These are phyloP conservation scores for Euwallacea similis DNA, from an alignment of 1,140 invertebrate genomes.

Conservation along the genomic window DNA sequence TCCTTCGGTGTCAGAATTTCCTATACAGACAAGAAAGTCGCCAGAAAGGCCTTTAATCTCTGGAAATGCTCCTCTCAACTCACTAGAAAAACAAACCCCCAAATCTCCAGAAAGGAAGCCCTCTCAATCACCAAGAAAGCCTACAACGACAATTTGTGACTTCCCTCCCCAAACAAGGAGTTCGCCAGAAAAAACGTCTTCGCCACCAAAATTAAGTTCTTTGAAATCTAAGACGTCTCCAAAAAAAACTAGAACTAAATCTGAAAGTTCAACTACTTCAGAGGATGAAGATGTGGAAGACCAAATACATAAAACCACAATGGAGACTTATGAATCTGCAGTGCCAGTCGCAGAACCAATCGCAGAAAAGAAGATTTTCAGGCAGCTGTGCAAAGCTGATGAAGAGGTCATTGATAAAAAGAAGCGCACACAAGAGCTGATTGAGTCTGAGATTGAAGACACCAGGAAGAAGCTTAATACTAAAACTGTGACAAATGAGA, in stretches of 20 bases:
- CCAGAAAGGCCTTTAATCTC: conserved; percentile 28
- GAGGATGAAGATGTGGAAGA: conserved; percentile 32
- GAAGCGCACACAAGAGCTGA: conserved; percentile 34
- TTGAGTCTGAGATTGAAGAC: conserved; percentile 38
- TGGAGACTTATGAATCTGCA: conserved; percentile 37
- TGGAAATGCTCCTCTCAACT: conserved; percentile 8
- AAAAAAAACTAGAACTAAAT: conserved; percentile 24
- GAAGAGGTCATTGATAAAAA: conserved; percentile 39
- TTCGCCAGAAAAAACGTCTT: conserved; percentile 32
- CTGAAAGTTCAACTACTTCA: conserved; percentile 27
- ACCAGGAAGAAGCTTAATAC: conserved; percentile 29
- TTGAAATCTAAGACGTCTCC: conserved; percentile 6
- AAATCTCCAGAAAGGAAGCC: conserved; percentile 40
- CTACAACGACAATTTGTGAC: conserved; percentile 34
- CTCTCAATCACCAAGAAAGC: conserved; percentile 26
- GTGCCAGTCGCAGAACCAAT: conserved; percentile 48
- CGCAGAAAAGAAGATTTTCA: conserved; percentile 47
- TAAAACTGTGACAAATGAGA: conserved; percentile 22
- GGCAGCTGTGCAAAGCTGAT: conserved; percentile 45
- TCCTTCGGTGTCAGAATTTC: conserved; percentile 34
- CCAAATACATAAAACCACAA: conserved; percentile 9
- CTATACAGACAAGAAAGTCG: conserved; percentile 38
- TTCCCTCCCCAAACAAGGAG: conserved; percentile 40
- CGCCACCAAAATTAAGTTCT: conserved; percentile 20
- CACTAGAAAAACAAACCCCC: conserved; percentile 35